Evolutionary conservation across 2,888 invertebrate genomes (phyloP), one percentile per base, ranked within the genome.

Genomic region (Nomada hirtipes): DNA sequence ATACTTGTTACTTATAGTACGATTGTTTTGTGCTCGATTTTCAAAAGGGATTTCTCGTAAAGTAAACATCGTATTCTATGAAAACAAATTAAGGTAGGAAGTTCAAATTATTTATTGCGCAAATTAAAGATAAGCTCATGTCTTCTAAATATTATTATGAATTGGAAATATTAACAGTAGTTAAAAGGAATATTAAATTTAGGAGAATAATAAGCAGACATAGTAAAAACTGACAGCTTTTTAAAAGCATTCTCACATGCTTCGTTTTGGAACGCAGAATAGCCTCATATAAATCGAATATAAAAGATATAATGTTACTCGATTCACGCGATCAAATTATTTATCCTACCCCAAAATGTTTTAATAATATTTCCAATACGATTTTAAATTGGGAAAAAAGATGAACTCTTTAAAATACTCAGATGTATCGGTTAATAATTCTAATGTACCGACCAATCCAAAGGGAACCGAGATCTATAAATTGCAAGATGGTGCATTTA

Each of bases 381-480:
- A 42, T 18, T 15, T 10, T 2, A 15, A 23, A 50, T 53, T 36
- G 36, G 36, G 36, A 36, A 36, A 36, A 23, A 67, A 13, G 15
- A n/a, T 26, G 4, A 1, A 2, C 3, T 36, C 42, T 18, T 18
- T 7, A n/a, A 72, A n/a, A n/a, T 4, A 36, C 2, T 72, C 0
- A 70, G 2, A 0, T 44, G 57, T 13, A 1, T 42, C 26, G 13
- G 7, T 42, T 52, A n/a, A 26, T 44, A 44, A 26, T 69, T 69
- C 18, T 61, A 3, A 29, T 29, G 2, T 60, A 60, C 18, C 13
- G 18, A 42, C 81, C 78, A 81, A 81, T 79, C 44, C 50, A 42
- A 73, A 73, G 1, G 18, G 20, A 29, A 13, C 9, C 18, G 10
- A 20, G 2, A 11, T 18, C 13, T 26, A 9, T 20, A 20, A 53